These are phyloP conservation scores for Acropternis orthonyx DNA, from an alignment of 2,797 vertebrate species.

Conservation along the genomic window DNA sequence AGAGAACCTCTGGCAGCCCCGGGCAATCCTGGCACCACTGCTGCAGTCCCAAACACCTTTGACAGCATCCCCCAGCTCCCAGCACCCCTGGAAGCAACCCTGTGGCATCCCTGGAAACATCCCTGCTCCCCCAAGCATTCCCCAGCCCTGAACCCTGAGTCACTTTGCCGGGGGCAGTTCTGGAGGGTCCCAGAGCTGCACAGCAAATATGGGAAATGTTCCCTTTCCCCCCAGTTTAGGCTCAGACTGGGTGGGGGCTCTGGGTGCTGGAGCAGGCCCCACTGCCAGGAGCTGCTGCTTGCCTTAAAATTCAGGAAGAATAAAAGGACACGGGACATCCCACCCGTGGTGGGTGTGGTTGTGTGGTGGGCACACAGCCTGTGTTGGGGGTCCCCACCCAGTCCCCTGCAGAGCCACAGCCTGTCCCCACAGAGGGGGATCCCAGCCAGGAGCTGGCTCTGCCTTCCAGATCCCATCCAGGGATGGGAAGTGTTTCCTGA, in stretches of 20 bases:
- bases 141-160: neutral
- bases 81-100: neutral
- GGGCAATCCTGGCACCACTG: neutral
- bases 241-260: neutral
- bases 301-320: neutral
- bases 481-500: neutral
- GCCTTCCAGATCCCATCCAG: neutral
- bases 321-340: neutral
- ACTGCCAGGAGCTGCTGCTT: neutral
- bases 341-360: fast-evolving
- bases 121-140: neutral
- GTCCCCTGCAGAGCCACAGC: neutral
- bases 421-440: fast-evolving
- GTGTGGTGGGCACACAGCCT: neutral
- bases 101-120: neutral
- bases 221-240: neutral
- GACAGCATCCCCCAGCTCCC: neutral
- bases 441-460: neutral
- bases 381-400: neutral
- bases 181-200: neutral
- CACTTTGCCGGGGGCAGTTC: neutral
- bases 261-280: neutral
- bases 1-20: neutral
- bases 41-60: neutral
- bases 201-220: neutral